Evolutionary conservation across 2,888 invertebrate genomes (phyloP).

Genomic region (Cordilura impudica): DNA sequence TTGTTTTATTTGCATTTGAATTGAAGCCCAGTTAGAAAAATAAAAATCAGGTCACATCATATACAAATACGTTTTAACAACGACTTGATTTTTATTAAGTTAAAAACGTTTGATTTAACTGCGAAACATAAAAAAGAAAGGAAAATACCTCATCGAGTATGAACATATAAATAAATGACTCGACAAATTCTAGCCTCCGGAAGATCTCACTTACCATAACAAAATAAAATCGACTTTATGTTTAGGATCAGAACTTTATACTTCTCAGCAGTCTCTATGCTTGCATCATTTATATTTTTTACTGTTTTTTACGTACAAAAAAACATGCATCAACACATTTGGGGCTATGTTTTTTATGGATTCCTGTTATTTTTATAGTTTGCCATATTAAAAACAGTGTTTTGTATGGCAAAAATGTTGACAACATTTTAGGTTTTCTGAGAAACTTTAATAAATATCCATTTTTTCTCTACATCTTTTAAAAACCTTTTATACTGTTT

Average conservation of each 20-base stretch:
- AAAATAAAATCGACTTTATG: conserved; percentile 13
- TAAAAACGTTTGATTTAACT: conserved; percentile 14
- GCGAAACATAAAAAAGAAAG: conserved; percentile 10
- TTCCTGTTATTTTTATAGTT: neutral
- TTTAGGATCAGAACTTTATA: neutral
- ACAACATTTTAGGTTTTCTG: neutral
- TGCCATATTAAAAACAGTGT: neutral
- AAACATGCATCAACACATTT: conserved; percentile 14
- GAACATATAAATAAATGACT: conserved; percentile 49
- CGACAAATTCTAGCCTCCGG: conserved; percentile 57
- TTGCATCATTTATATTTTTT: neutral
- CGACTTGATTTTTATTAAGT: neutral
- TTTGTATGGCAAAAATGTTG: neutral
- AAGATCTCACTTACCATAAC: conserved; percentile 44
- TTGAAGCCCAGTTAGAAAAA: conserved; percentile 25
- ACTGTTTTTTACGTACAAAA: neutral
- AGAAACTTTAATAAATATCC: neutral
- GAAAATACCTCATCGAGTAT: conserved; percentile 33
- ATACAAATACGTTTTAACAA: conserved; percentile 20
- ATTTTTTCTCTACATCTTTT: no score
- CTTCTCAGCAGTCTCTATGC: neutral
- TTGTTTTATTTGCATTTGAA: conserved; percentile 4
- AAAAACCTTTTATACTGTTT: no score
- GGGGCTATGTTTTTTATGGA: neutral
- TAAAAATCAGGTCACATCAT: conserved; percentile 46